Conservation (phyloP, 2,113 vertebrate species). For the Prunella himalayana region DNA sequence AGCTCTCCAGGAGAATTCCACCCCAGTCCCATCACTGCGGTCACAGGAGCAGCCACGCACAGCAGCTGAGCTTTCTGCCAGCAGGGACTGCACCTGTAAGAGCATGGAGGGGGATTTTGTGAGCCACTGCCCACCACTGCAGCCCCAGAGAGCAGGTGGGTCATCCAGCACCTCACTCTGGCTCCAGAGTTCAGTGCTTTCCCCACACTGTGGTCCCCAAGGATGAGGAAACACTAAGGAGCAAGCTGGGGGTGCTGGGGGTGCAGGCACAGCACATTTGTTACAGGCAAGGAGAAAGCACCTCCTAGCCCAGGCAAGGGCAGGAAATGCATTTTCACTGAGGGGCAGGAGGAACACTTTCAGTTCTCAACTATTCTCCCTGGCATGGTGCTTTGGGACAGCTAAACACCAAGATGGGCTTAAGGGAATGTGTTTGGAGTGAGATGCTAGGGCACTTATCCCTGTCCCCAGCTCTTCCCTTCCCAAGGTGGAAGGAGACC, state of each 20-base stretch:
- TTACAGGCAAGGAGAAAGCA: background rate
- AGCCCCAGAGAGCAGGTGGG: background rate
- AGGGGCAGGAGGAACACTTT: background rate
- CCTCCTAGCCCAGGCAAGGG: accelerated
- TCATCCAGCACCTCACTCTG: background rate
- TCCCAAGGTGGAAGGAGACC: background rate
- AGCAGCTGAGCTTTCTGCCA: background rate
- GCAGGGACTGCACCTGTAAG: background rate
- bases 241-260: background rate
- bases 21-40: background rate
- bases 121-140: background rate
- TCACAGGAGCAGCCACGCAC: background rate
- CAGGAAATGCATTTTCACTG: background rate
- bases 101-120: background rate
- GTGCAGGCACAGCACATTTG: accelerated
- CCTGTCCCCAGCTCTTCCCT: background rate
- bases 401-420: background rate
- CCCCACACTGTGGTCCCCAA: accelerated
- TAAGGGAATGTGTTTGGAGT: background rate
- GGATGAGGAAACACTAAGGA: background rate
- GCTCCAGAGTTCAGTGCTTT: background rate
- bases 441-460: background rate
- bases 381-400: background rate
- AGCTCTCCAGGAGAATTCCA: background rate
- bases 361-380: background rate